Percentiles rank a stretch among this genome's conserved stretches.
Evolutionary conservation across 2,113 vertebrate species (phyloP).

Genomic region (Bos javanicus): DNA sequence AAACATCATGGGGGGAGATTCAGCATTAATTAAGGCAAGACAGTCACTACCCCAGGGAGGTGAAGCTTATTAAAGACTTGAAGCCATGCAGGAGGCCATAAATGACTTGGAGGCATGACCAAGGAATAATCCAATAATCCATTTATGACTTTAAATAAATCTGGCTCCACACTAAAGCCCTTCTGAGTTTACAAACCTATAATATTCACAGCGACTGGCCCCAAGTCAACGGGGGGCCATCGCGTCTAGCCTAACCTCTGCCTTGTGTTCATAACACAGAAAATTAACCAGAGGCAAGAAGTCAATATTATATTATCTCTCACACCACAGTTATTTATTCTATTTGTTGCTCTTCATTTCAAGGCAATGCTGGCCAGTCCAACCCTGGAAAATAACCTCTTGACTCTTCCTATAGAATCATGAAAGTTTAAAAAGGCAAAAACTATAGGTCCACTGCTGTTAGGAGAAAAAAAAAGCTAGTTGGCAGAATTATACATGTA

Average conservation of each 20-base stretch:
- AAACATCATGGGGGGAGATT: neutral
- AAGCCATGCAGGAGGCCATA: neutral
- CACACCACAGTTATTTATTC: neutral
- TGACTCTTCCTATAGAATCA: neutral
- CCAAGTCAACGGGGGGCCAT: neutral
- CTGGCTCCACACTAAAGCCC: neutral
- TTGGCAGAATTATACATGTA: neutral
- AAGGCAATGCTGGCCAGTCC: neutral
- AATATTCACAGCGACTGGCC: neutral
- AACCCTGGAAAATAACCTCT: neutral
- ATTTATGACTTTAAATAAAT: slow-evolving; percentile 55
- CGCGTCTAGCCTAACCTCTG: neutral
- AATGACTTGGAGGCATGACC: slow-evolving; percentile 16
- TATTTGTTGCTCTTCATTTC: neutral
- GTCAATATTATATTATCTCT: neutral
- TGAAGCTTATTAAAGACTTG: neutral
- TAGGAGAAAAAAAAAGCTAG: fast-evolving
- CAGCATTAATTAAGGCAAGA: neutral
- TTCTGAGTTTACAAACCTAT: neutral
- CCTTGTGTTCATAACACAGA: neutral
- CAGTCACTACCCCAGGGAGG: neutral
- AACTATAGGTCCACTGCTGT: fast-evolving
- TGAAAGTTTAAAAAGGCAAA: neutral
- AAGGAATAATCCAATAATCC: slow-evolving; percentile 44
- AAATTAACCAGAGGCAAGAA: slow-evolving; percentile 25